Evolutionary conservation across 2,113 vertebrate genomes (phyloP).

Genomic region (Tetrao urogallus): DNA sequence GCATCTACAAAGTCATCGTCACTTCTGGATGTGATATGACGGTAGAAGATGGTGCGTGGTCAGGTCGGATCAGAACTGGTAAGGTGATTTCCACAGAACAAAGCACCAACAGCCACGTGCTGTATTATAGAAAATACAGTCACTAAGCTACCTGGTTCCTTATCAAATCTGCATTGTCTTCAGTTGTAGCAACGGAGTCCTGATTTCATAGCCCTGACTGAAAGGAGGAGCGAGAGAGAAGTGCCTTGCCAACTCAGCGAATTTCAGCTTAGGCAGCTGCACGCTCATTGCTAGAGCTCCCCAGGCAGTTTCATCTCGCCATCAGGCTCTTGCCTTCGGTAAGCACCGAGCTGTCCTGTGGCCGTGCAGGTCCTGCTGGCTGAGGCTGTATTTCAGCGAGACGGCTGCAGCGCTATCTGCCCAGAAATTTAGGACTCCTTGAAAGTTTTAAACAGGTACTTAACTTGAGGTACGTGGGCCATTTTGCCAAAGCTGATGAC

Average conservation of each 20-base stretch:
- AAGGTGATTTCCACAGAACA: background rate
- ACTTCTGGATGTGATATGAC: background rate
- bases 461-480: background rate
- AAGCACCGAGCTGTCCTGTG: rapidly evolving
- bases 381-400: background rate
- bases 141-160: background rate
- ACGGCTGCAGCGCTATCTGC: background rate
- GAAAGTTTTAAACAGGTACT: background rate
- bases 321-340: background rate
- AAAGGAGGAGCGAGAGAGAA: background rate
- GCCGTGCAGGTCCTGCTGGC: background rate
- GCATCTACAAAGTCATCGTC: background rate
- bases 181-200: background rate
- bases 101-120: background rate
- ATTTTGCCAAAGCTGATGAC: background rate
- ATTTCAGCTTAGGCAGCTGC: background rate
- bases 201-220: background rate
- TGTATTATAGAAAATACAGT: background rate
- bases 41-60: background rate
- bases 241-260: background rate
- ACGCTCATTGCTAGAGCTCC: background rate
- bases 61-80: background rate
- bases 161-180: constrained; percentile 16
- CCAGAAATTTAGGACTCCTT: background rate
- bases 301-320: background rate